Conservation (phyloP, 2,113 vertebrate genomes). For the Clarias batrachus region DNA sequence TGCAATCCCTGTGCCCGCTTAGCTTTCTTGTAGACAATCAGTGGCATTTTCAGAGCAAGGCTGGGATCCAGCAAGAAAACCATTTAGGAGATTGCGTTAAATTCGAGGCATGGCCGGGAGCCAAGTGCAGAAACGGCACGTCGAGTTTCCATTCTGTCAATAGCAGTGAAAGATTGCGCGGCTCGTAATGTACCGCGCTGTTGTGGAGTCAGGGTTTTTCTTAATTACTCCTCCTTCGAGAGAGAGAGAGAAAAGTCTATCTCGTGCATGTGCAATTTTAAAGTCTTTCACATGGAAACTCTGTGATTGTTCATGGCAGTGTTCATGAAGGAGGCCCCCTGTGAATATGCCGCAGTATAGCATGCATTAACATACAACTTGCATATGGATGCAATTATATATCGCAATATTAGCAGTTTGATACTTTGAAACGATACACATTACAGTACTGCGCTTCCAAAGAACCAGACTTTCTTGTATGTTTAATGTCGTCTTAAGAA, state of each 20-base stretch:
- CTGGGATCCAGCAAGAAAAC: background rate
- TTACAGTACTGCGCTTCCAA: too few species aligned
- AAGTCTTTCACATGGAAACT: background rate
- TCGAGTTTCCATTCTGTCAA: slow-evolving; percentile 23
- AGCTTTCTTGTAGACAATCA: slow-evolving; percentile 19
- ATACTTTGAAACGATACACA: background rate
- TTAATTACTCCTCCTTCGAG: slow-evolving; percentile 17
- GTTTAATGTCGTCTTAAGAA: too few species aligned
- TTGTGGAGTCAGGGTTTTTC: slow-evolving; percentile 46
- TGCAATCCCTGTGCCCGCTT: slow-evolving; percentile 28
- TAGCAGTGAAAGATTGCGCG: slow-evolving; percentile 26
- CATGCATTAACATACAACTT: background rate
- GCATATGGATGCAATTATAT: background rate
- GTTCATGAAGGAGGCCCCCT: background rate
- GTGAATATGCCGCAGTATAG: background rate
- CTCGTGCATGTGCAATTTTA: background rate
- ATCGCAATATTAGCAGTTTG: background rate
- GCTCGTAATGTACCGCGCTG: background rate
- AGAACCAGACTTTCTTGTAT: too few species aligned
- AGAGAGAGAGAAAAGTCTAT: background rate
- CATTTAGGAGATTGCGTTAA: slow-evolving; percentile 33
- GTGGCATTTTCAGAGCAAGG: slow-evolving; percentile 22
- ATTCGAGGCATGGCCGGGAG: slow-evolving; percentile 16
- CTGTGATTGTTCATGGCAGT: background rate
- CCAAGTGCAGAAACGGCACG: slow-evolving; percentile 30